Evolutionary conservation across 2,113 vertebrate genomes (phyloP), one percentile per base, ranked within the genome.

Genomic region (Dipodomys merriami): DNA sequence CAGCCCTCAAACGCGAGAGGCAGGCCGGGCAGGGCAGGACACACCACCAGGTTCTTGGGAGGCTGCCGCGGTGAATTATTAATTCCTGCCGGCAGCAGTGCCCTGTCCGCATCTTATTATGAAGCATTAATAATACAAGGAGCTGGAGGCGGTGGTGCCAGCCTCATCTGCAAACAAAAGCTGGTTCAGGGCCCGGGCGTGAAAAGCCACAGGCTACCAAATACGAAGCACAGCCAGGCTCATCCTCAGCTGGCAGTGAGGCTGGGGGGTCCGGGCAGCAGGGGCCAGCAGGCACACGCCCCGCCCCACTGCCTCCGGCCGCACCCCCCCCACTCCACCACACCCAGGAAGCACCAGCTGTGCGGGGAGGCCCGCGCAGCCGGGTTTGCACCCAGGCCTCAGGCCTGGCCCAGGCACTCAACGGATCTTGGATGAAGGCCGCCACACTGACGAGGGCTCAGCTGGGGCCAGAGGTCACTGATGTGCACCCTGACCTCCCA

Each of bases 201-300:
- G 10, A 46, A 73, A 22, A 23, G 7, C 15, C 2, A 1, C 0
- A 0, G 79, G 53, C 44, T 80, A 16, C 29, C 11, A 49, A 9
- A 2, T 1, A 0, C 0, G 19, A 6, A 3, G 35, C n/a, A 23
- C 23, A 5, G 8, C 7, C 5, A 12, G 60, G 10, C 35, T 33
- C 25, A 2, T 12, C 49, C 46, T 10, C 16, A 16, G 27, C 33
- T 39, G 13, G 10, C 8, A 10, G 18, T 1, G n/a, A 29, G 57
- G 6, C 19, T 30, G 53, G 49, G 49, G 49, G 49, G 49, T 53
- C 49, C 8, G 11, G 49, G 49, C 11, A 12, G 49, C 49, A 53
- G 39, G 49, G 49, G 49, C 49, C 12, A 13, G 49, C 9, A 22
- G 9, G 4, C 35, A 12, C n/a, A 15, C 2, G 1, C 33, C 25